A percentile compares a stretch with the other conserved stretches of the same genome.
phyloP scores from a whole-genome alignment of 1,140 invertebrate genomes.

The Aphidius ervi region DNA sequence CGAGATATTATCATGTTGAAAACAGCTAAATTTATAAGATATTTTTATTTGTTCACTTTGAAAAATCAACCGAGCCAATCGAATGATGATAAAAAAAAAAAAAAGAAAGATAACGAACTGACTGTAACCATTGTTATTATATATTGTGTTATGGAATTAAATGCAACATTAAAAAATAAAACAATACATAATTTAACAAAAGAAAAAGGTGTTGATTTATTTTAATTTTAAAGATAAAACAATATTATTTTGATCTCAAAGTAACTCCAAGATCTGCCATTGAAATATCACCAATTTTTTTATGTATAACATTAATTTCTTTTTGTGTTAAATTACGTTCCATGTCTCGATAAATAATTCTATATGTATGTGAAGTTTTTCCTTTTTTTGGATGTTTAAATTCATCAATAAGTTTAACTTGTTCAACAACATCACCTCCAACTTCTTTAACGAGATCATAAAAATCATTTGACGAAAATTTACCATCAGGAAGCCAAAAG shows the following conservation, averaged over 20 bases:
- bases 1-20: too few relatives aligned
- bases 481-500: slow-evolving; percentile 84
- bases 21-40: too few relatives aligned
- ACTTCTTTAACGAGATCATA: slow-evolving; percentile 88
- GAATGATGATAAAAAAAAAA: too few relatives aligned
- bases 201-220: background rate
- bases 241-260: slow-evolving; percentile 56
- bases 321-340: slow-evolving; percentile 80
- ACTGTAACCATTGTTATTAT: too few relatives aligned
- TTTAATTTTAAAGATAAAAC: background rate
- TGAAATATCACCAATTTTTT: slow-evolving; percentile 66
- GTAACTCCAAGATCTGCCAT: slow-evolving; percentile 64
- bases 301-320: slow-evolving; percentile 86
- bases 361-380: slow-evolving; percentile 83
- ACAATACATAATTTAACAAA: background rate
- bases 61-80: too few relatives aligned
- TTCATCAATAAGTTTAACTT: slow-evolving; percentile 83
- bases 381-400: slow-evolving; percentile 84
- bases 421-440: slow-evolving; percentile 88
- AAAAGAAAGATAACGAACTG: too few relatives aligned
- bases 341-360: slow-evolving; percentile 92
- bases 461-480: slow-evolving; percentile 83
- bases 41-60: too few relatives aligned
- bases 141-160: too few relatives aligned
- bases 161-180: too few relatives aligned